Conservation (phyloP, 2,113 vertebrate species). For the Falcunculus frontatus region DNA sequence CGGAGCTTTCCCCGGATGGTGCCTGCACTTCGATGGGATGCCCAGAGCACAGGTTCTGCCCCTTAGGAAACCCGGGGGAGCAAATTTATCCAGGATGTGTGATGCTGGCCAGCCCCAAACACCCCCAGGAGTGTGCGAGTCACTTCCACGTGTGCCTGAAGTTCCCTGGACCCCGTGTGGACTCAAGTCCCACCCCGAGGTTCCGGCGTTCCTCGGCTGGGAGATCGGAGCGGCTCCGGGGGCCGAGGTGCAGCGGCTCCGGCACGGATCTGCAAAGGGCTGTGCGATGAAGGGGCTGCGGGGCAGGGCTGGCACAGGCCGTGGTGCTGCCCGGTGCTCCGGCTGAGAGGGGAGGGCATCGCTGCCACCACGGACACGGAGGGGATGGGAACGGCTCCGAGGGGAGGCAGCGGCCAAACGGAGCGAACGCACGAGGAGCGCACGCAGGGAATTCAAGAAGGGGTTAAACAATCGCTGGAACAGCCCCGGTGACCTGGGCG, state of each 20-base stretch:
- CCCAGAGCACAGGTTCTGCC: neutral
- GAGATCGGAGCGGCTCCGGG: neutral
- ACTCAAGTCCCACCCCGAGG: neutral
- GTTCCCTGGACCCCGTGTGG: neutral
- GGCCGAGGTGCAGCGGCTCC: neutral
- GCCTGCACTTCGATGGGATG: neutral
- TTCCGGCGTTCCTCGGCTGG: neutral
- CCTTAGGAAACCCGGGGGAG: neutral
- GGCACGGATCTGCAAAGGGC: neutral
- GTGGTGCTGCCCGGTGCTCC: no score
- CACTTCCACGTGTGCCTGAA: neutral
- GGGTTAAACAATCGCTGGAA: fast-evolving
- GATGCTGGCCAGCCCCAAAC: neutral
- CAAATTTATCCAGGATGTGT: neutral
- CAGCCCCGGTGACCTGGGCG: neutral
- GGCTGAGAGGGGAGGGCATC: no score
- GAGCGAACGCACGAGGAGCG: fast-evolving
- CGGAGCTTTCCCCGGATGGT: neutral
- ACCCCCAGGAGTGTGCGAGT: neutral
- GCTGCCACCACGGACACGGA: no score
- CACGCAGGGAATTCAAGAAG: neutral
- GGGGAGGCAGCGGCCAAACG: neutral
- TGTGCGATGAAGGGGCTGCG: neutral
- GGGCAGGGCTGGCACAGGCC: no score
- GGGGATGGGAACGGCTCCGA: no score